Conservation (phyloP, 2,113 vertebrate species). For the Myrmecophaga tridactyla region DNA sequence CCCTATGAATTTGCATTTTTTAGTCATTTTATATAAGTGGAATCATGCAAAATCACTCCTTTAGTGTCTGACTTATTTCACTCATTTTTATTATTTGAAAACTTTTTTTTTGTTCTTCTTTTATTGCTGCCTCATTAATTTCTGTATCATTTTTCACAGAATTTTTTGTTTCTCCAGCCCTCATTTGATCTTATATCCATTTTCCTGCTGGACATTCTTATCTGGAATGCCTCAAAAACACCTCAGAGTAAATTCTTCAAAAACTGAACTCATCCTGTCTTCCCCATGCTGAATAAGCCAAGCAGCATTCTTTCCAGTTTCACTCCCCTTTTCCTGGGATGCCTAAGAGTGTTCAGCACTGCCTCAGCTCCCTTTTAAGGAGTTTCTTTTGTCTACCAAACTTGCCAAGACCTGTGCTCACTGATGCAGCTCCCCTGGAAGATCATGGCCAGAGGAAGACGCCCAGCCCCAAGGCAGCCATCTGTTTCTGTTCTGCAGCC, state of each 20-base stretch:
- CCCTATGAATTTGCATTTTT: no score
- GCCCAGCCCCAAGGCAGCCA: not conserved
- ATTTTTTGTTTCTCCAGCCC: not conserved
- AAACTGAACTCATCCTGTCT: not conserved
- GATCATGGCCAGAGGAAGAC: not conserved
- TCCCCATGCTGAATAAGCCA: not conserved
- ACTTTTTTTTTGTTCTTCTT: no score
- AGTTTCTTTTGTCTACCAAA: not conserved
- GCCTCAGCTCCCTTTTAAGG: not conserved
- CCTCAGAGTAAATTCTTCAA: not conserved
- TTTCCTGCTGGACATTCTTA: not conserved
- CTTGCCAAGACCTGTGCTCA: not conserved
- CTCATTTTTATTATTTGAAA: not conserved
- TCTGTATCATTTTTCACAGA: not conserved
- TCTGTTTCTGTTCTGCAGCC: not conserved
- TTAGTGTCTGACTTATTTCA: no score
- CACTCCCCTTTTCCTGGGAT: not conserved
- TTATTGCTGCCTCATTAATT: not conserved
- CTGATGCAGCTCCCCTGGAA: no score
- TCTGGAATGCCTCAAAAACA: no score
- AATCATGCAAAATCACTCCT: no score
- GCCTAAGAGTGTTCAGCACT: not conserved
- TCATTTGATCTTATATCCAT: not conserved
- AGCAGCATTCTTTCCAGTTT: not conserved
- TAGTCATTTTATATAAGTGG: no score